Base-by-base conservation (phyloP, 2,888 invertebrate genomes). In the Drosophila melanosoma region DNA sequence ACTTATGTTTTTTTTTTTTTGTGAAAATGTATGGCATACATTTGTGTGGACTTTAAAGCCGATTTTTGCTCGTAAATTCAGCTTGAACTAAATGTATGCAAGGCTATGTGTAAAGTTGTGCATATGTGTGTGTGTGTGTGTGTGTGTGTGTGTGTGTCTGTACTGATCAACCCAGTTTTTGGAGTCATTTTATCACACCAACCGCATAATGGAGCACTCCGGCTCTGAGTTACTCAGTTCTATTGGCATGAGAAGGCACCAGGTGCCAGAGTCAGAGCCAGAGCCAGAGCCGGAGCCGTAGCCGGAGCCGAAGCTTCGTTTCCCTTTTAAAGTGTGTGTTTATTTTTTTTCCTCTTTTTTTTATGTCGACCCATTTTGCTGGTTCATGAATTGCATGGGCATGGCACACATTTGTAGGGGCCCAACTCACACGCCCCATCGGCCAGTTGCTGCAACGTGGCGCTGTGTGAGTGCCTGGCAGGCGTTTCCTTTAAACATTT, bases 401-500 rank as follows among this genome's bases (percentile, higher is more conserved):
- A 69, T 80, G 66, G 60, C 84, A 77, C 62, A 72, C 70, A 68
- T 45, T 15, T 45, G 45, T 23, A 17, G 20, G 42, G 49, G 40
- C 48, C 26, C 26, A 11, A 2, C 56, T 6, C 29, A 23, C n/a
- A 3, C 29, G n/a, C 8, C 36, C 33, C 40, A 10, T 12, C 36
- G 17, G 17, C 48, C 53, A 20, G 20, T 45, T 36, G 48, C 17
- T 65, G 65, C 65, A 68, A 56, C 49, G 56, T 12, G 8, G 20
- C 4, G 15, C 45, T 45, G 48, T 32, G 32, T 33, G 49, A 45
- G 61, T 66, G 82, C 38, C 74, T 49, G 53, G 17, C 74, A 54
- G 72, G 53, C 83, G 80, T 80, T 88, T 83, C 90, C 90, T 88
- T 90, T 90, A 87, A 87, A 86, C 87, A 90, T 90, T 87, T 87